A percentile compares a stretch with the other conserved stretches of the same genome.
Conservation (phyloP, 2,113 vertebrate genomes). For the Antidorcas marsupialis region DNA sequence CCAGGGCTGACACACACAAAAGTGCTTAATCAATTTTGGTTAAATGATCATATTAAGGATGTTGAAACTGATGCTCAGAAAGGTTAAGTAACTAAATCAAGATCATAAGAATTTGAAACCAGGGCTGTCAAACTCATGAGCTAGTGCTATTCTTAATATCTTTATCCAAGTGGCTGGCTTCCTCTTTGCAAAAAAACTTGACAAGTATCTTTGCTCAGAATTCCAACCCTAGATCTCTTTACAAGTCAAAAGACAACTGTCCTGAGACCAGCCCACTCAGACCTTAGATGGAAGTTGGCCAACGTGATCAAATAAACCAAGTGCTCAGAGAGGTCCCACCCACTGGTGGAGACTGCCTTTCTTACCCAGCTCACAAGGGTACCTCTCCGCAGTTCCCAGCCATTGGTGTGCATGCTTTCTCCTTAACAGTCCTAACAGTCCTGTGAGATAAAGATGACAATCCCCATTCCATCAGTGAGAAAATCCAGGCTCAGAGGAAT, state of each 20-base stretch:
- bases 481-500: neutral
- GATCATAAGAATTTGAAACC: neutral
- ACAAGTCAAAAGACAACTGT: neutral
- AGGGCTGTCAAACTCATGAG: neutral
- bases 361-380: neutral
- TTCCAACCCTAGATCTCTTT: neutral
- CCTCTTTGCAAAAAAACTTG: neutral
- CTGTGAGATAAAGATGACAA: neutral
- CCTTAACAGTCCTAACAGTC: neutral
- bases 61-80: neutral
- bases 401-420: rapidly evolving
- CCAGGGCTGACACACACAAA: neutral
- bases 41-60: neutral
- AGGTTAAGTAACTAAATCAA: neutral
- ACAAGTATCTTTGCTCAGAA: neutral
- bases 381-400: rapidly evolving
- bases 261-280: neutral
- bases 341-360: neutral
- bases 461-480: neutral
- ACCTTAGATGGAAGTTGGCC: neutral
- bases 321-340: neutral
- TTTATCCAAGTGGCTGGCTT: neutral
- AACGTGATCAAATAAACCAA: neutral
- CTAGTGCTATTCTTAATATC: neutral
- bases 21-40: neutral